Evolutionary conservation across 2,797 vertebrate genomes (phyloP).

Genomic region (Aplochiton taeniatus): DNA sequence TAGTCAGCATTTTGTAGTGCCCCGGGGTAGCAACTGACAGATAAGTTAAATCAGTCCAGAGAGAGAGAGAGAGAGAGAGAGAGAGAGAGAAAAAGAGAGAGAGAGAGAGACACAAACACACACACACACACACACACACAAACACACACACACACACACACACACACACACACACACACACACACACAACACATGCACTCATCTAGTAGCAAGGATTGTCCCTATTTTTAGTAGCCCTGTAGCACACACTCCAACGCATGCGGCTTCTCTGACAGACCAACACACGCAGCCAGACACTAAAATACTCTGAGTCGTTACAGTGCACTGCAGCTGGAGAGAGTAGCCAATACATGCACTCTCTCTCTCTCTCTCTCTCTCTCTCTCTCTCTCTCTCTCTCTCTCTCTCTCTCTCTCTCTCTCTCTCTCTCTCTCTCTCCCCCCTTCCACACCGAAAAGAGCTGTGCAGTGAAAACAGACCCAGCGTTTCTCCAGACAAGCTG

Average conservation of each 20-base stretch:
- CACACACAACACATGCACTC: background rate
- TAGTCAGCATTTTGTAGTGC: background rate
- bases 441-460: too few relatives aligned
- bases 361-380: background rate
- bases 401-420: background rate
- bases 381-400: background rate
- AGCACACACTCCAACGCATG: too few relatives aligned
- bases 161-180: constrained; percentile 12
- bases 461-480: constrained; percentile 34
- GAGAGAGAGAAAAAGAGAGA: background rate
- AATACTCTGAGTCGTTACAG: too few relatives aligned
- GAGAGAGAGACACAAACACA: background rate
- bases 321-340: too few relatives aligned
- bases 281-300: too few relatives aligned
- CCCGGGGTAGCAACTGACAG: background rate
- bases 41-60: background rate
- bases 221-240: too few relatives aligned
- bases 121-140: constrained; percentile 1
- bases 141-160: background rate
- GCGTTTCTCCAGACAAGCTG: constrained; percentile 74
- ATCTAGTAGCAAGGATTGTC: too few relatives aligned
- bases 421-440: background rate
- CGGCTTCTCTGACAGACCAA: too few relatives aligned
- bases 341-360: background rate
- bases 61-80: background rate